phyloP scores from a whole-genome alignment of 1,140 invertebrate species.

The Zelostemma sp. region DNA sequence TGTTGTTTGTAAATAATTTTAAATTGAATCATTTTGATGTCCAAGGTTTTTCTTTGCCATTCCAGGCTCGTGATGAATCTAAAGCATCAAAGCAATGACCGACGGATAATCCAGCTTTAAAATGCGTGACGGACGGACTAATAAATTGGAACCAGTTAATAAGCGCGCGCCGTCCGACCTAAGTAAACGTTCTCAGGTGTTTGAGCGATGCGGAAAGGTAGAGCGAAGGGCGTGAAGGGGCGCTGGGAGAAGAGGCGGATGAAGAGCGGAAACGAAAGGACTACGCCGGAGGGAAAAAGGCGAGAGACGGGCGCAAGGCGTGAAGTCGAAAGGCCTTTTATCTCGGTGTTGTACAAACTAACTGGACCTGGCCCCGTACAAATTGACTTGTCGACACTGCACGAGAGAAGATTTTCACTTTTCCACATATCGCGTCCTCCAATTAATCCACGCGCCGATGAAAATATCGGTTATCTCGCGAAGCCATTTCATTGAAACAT shows the following conservation, averaged over 20 bases:
- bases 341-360: slow-evolving; percentile 32
- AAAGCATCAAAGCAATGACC: neutral
- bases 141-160: slow-evolving; percentile 66
- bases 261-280: slow-evolving; percentile 22
- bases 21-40: too few species aligned
- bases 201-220: slow-evolving; percentile 52
- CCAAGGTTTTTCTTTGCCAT: too few species aligned
- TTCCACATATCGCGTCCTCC: neutral
- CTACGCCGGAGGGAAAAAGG: slow-evolving; percentile 16
- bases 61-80: slow-evolving; percentile 3
- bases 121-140: slow-evolving; percentile 58
- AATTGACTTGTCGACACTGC: slow-evolving; percentile 33
- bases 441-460: neutral
- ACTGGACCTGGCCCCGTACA: slow-evolving; percentile 24
- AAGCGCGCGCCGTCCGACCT: slow-evolving; percentile 56
- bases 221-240: slow-evolving; percentile 8
- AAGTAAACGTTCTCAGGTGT: slow-evolving; percentile 64
- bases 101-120: slow-evolving; percentile 39
- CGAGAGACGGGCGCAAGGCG: slow-evolving; percentile 19
- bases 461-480: neutral
- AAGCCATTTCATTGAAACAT: slow-evolving; percentile 24
- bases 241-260: slow-evolving; percentile 19
- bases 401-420: slow-evolving; percentile 16
- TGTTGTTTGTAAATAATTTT: too few species aligned
- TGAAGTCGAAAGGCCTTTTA: slow-evolving; percentile 37